Evolutionary conservation across 2,888 invertebrate species (phyloP).

Genomic region (Drosophila heteroneura): DNA sequence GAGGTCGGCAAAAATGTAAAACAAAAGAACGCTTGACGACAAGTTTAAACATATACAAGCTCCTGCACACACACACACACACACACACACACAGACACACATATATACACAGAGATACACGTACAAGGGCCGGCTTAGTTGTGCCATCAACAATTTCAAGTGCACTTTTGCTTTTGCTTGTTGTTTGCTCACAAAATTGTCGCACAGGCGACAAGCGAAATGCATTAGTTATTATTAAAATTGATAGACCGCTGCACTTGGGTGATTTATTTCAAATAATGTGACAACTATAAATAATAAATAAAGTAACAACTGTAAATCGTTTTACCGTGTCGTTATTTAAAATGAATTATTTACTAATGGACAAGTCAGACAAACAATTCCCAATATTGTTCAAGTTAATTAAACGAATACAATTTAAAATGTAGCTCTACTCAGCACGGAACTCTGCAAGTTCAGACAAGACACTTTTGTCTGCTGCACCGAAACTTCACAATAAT

Average conservation of each 20-base stretch:
- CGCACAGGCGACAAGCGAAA: constrained; percentile 37
- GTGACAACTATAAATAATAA: not conserved
- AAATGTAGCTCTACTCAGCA: not conserved
- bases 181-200: constrained; percentile 28
- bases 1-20: constrained; percentile 56
- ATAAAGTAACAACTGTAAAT: not conserved
- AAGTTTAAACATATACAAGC: constrained; percentile 61
- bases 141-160: constrained; percentile 73
- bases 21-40: constrained; percentile 75
- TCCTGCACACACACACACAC: constrained; percentile 6
- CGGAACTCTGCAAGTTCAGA: not conserved
- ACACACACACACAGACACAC: constrained; percentile 17
- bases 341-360: not conserved
- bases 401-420: fast-evolving
- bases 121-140: constrained; percentile 50
- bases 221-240: not conserved
- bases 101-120: constrained; percentile 1
- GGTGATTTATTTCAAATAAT: not conserved
- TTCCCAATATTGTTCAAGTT: not conserved
- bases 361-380: not conserved
- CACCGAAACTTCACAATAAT: constrained; percentile 5
- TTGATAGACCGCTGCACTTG: not conserved
- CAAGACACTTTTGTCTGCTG: constrained; percentile 51
- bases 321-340: not conserved
- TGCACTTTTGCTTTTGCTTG: constrained; percentile 73